phyloP scores from a whole-genome alignment of 2,797 vertebrate genomes.

The Anas capensis region DNA sequence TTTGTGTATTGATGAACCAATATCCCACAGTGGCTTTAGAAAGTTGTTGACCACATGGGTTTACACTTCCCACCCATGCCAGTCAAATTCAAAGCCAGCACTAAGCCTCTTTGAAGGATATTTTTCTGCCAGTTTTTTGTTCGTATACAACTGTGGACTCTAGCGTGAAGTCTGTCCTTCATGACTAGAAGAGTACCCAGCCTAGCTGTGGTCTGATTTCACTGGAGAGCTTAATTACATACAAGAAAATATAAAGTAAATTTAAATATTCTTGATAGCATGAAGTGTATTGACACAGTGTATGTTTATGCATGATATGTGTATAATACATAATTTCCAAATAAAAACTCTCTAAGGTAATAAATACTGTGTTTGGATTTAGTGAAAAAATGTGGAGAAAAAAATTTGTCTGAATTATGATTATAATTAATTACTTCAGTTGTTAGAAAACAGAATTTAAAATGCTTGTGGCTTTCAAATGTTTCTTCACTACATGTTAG shows the following conservation, averaged over 20 bases:
- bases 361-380: background rate
- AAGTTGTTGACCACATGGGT: background rate
- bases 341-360: background rate
- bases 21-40: background rate
- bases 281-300: background rate
- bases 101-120: background rate
- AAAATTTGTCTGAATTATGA: background rate
- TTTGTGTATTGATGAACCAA: background rate
- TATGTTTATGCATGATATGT: background rate
- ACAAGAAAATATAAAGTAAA: background rate
- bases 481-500: background rate
- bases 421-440: background rate
- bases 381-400: background rate
- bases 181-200: background rate
- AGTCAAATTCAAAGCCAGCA: background rate
- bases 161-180: background rate
- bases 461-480: background rate
- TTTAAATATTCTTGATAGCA: background rate
- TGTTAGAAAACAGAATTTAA: background rate
- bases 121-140: background rate
- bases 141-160: background rate
- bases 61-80: background rate
- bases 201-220: background rate
- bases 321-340: background rate
- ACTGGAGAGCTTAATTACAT: background rate